phyloP scores from a whole-genome alignment of 30 jellyfish, hydroid and myxozoan species.

The Chrysaora quinquecirrha region DNA sequence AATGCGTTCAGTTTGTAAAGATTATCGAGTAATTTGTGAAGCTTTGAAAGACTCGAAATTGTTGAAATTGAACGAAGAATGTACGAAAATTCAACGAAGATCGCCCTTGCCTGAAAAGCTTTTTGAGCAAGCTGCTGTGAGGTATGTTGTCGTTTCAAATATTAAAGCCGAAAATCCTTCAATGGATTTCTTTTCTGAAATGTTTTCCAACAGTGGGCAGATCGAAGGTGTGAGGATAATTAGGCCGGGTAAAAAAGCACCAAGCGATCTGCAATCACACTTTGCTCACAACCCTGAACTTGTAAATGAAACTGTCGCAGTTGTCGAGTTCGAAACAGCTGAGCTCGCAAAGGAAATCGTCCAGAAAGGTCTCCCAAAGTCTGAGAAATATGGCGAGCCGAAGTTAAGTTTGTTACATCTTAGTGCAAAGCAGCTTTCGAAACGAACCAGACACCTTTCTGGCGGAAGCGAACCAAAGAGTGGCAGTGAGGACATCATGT shows the following conservation, averaged over 20 bases:
- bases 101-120: constrained; percentile 90
- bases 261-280: constrained; percentile 95
- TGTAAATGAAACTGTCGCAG: constrained; percentile 84
- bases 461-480: constrained; percentile 74
- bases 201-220: constrained; percentile 73
- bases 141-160: constrained; percentile 84
- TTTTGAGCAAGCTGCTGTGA: constrained; percentile 90
- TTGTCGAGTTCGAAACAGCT: constrained; percentile 92
- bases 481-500: constrained; percentile 69
- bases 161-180: constrained; percentile 95
- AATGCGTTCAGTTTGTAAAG: constrained; percentile 88
- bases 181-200: constrained; percentile 84
- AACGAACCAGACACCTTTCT: constrained; percentile 64
- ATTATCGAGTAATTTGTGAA: constrained; percentile 82
- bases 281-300: constrained; percentile 91
- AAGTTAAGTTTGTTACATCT: constrained; percentile 64
- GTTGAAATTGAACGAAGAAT: constrained; percentile 79
- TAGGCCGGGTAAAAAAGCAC: constrained; percentile 88
- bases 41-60: constrained; percentile 78
- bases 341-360: constrained; percentile 81
- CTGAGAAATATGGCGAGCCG: constrained; percentile 61
- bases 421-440: constrained; percentile 87
- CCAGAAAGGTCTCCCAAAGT: constrained; percentile 30
- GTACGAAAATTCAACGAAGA: constrained; percentile 79
- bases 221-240: constrained; percentile 85